These are phyloP conservation scores for Emys orbicularis DNA, from an alignment of 2,797 vertebrate genomes.

Conservation along the genomic window DNA sequence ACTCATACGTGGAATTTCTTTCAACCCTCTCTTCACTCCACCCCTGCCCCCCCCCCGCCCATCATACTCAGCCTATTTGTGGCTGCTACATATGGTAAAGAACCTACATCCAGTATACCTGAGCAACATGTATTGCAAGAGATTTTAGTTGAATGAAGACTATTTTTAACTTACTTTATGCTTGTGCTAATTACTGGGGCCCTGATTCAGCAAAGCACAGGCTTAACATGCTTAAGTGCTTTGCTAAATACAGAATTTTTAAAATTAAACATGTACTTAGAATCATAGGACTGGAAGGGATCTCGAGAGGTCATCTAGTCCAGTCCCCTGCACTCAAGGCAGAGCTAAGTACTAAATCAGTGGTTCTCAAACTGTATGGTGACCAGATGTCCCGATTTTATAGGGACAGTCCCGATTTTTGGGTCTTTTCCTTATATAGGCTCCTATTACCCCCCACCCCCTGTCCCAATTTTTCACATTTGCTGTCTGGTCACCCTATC, in stretches of 20 bases:
- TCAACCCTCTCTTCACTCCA: not conserved
- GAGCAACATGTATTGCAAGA: not conserved
- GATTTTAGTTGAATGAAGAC: not conserved
- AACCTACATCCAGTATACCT: not conserved
- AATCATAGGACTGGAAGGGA: no score
- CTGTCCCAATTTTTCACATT: no score
- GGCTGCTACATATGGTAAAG: not conserved
- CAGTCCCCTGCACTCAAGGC: no score
- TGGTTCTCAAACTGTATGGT: no score
- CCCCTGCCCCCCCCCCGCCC: not conserved
- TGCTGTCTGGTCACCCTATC: no score
- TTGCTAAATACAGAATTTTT: slow-evolving; percentile 5
- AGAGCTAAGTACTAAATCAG: no score
- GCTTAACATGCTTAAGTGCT: not conserved
- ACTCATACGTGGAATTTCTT: not conserved
- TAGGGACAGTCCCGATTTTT: no score
- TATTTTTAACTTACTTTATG: slow-evolving; percentile 18
- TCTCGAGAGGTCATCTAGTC: no score
- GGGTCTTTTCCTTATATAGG: no score
- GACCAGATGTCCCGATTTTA: no score
- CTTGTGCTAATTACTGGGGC: slow-evolving; percentile 8
- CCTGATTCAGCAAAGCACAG: not conserved
- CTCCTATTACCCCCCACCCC: no score
- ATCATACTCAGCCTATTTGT: not conserved
- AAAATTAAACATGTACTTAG: slow-evolving; percentile 29